Conservation (phyloP, 64 coral and sea anemone species). For the Montipora cactus region DNA sequence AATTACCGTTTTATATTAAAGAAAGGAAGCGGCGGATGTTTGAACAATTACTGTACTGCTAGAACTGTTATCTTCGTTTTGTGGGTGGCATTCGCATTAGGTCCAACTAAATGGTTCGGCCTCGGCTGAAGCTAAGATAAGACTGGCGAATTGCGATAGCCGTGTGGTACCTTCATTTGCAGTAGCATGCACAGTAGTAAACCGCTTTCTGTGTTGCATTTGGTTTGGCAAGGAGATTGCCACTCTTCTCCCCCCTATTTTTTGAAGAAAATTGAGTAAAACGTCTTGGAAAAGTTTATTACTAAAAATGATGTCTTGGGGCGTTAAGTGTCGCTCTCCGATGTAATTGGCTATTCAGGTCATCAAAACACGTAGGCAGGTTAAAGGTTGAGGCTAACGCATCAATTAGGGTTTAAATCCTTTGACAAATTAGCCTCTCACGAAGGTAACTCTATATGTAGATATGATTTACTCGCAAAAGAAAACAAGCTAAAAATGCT, state of each 20-base stretch:
- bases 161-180: not conserved
- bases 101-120: conserved; percentile 29
- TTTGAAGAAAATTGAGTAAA: not conserved
- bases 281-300: not conserved
- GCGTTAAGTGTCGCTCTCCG: conserved; percentile 48
- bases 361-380: conserved; percentile 51
- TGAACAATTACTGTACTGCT: conserved; percentile 36
- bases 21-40: conserved; percentile 44
- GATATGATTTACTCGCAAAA: conserved; percentile 41
- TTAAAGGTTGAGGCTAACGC: conserved; percentile 55
- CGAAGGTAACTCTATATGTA: conserved; percentile 37
- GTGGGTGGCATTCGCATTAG: conserved; percentile 64
- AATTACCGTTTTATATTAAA: conserved; percentile 9
- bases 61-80: conserved; percentile 39
- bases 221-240: not conserved
- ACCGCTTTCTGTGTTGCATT: not conserved
- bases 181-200: not conserved
- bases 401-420: conserved; percentile 63
- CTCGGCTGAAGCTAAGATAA: conserved; percentile 36
- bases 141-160: conserved; percentile 16
- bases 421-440: conserved; percentile 65
- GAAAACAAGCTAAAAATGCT: conserved; percentile 45
- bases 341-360: conserved; percentile 46
- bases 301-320: conserved; percentile 13
- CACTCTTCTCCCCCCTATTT: not conserved